Conservation (phyloP, 2,888 invertebrate genomes). For the Oxytorus armatus region DNA sequence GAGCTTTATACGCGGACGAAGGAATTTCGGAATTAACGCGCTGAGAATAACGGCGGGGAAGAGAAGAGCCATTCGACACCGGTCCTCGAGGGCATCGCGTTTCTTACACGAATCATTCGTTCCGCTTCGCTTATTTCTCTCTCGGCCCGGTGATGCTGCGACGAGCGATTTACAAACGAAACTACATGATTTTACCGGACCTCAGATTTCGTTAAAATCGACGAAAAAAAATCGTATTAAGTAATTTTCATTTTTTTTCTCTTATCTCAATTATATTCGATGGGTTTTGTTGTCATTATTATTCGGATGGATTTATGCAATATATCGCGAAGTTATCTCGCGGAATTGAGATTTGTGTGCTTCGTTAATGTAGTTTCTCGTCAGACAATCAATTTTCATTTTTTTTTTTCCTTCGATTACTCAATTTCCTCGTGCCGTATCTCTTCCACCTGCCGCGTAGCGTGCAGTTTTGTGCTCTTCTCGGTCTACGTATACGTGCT, state of each 20-base stretch:
- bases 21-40: conserved; percentile 58
- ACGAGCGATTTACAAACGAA: conserved; percentile 15
- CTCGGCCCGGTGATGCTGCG: conserved; percentile 39
- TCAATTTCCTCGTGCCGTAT: no score
- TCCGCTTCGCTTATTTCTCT: conserved; percentile 54
- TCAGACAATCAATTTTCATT: no score
- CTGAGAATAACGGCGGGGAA: neutral
- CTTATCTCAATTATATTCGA: no score
- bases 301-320: no score
- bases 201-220: no score
- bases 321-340: no score
- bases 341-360: no score
- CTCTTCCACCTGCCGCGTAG: conserved; percentile 46
- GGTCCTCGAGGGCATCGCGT: conserved; percentile 38
- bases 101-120: conserved; percentile 58
- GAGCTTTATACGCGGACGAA: conserved; percentile 39
- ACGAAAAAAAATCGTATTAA: no score
- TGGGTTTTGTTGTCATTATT: no score
- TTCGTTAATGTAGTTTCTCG: no score
- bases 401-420: no score
- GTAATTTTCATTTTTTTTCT: neutral
- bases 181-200: conserved; percentile 6
- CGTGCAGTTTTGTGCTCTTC: conserved; percentile 11
- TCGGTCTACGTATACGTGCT: conserved; percentile 10
- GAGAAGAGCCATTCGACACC: conserved; percentile 16